Percentiles rank a stretch among this genome's conserved stretches.
These are phyloP conservation scores for Myotis findleyi DNA, from an alignment of 2,797 vertebrate species.

Conservation along the genomic window DNA sequence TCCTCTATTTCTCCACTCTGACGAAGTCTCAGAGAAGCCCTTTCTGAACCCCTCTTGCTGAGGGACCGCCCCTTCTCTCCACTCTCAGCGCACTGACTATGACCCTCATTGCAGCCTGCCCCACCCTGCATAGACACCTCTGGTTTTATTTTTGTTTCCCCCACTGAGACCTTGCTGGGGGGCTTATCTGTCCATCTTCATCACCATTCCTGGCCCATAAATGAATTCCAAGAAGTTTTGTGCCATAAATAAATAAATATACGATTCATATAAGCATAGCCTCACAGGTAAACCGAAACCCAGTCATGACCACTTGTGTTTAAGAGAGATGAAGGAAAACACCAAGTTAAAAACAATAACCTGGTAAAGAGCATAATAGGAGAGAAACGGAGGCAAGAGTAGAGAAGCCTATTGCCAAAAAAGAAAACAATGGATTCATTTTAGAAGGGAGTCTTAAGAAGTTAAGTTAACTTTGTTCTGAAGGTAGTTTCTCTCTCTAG, in stretches of 20 bases:
- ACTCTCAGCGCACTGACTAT: fast-evolving
- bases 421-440: not conserved
- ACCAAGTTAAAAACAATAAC: not conserved
- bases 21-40: not conserved
- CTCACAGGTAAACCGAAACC: not conserved
- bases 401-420: not conserved
- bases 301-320: not conserved
- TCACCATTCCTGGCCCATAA: not conserved
- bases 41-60: fast-evolving
- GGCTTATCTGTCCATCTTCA: not conserved
- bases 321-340: not conserved
- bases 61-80: fast-evolving
- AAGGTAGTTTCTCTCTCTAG: not conserved
- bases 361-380: not conserved
- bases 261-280: not conserved
- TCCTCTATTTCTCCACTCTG: not conserved
- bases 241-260: not conserved
- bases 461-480: not conserved
- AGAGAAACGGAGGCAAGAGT: not conserved
- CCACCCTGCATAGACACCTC: no score
- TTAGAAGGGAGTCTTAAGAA: not conserved
- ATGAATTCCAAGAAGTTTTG: not conserved
- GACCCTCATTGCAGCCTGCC: not conserved
- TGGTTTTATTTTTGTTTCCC: not conserved
- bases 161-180: not conserved